Evolutionary conservation across 2,797 vertebrate species (phyloP).

Genomic region (Columba guinea): DNA sequence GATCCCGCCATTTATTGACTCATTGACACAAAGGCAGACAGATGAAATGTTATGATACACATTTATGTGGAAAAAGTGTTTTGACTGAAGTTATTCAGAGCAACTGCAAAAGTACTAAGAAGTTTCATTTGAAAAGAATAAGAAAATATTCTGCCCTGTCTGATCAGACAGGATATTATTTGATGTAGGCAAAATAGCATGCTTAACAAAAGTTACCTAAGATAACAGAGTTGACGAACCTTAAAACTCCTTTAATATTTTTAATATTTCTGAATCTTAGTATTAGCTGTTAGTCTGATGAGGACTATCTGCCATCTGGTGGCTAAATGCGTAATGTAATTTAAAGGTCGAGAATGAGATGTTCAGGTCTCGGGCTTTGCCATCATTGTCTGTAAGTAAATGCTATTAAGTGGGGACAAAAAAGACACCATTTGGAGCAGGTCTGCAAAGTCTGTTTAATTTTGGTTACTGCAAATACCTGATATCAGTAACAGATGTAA

Average conservation of each 20-base stretch:
- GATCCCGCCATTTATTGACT: background rate
- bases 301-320: conserved; percentile 1
- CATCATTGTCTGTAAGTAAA: background rate
- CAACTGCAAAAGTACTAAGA: background rate
- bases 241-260: background rate
- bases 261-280: background rate
- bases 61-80: background rate
- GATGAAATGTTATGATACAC: background rate
- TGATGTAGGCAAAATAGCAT: background rate
- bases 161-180: background rate
- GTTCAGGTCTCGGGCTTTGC: accelerated
- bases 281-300: background rate
- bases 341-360: background rate
- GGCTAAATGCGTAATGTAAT: background rate
- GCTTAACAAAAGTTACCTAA: background rate
- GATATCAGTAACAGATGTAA: background rate
- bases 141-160: background rate
- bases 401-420: background rate
- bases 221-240: background rate
- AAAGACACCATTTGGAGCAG: background rate
- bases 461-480: background rate
- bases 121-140: background rate
- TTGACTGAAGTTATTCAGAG: background rate
- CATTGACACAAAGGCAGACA: too few relatives aligned
- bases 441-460: background rate